Percentiles rank a stretch among this genome's conserved stretches.
Evolutionary conservation across 2,888 invertebrate species (phyloP).

Genomic region (Sepioteuthis lessoniana): DNA sequence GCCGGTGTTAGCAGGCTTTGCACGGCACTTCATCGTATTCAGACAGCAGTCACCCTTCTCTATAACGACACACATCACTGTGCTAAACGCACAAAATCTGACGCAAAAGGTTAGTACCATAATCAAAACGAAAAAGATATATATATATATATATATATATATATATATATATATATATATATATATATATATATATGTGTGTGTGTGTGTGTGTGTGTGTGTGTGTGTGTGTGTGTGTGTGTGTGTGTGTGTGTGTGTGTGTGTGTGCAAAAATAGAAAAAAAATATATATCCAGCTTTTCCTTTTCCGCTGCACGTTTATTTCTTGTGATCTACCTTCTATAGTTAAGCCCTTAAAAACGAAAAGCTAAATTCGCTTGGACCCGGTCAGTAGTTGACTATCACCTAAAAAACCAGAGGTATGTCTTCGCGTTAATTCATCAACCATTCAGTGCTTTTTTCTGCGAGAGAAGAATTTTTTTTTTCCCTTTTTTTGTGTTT

Average conservation of each 20-base stretch:
- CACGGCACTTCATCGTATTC: conserved; percentile 33
- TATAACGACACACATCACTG: background rate
- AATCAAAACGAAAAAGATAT: background rate
- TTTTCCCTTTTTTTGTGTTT: background rate
- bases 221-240: too few relatives aligned
- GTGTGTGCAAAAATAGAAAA: background rate
- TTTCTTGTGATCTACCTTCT: conserved; percentile 17
- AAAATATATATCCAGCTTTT: background rate
- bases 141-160: background rate
- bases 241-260: too few relatives aligned
- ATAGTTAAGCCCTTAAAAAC: background rate
- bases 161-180: background rate
- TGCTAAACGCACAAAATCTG: background rate
- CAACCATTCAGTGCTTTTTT: background rate
- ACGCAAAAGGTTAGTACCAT: background rate
- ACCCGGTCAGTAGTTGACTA: background rate
- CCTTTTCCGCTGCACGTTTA: background rate
- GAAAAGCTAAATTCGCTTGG: background rate
- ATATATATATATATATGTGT: too few relatives aligned
- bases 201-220: too few relatives aligned
- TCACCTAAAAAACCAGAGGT: background rate
- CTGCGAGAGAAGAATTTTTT: background rate
- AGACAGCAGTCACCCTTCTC: background rate
- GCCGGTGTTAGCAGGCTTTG: background rate
- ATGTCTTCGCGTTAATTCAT: background rate